Evolutionary conservation across 1,140 invertebrate genomes (phyloP).

Genomic region (Nymphalis io): DNA sequence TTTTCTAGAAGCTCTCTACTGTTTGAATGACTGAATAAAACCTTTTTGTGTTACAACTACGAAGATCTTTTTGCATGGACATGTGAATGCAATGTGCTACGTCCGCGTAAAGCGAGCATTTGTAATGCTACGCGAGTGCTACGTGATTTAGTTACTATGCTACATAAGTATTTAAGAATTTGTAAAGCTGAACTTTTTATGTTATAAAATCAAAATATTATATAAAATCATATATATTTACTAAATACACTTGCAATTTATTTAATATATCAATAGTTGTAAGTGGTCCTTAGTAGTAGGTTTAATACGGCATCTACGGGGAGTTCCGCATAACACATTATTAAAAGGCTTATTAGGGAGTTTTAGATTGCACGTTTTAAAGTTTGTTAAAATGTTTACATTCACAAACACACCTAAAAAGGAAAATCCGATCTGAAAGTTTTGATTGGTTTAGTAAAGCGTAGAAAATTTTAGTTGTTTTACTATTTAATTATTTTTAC

Average conservation of each 20-base stretch:
- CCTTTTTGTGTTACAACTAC: slow-evolving; percentile 12
- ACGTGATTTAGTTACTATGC: slow-evolving; percentile 11
- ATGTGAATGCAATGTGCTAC: slow-evolving; percentile 14
- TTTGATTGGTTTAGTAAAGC: background rate
- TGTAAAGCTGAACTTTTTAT: background rate
- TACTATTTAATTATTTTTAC: background rate
- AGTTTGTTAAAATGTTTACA: slow-evolving; percentile 3
- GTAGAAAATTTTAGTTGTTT: background rate
- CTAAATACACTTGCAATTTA: background rate
- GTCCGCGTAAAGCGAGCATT: slow-evolving; percentile 3
- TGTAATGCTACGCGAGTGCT: slow-evolving; percentile 11
- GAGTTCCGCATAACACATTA: background rate
- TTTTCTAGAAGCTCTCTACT: slow-evolving; percentile 11
- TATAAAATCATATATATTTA: background rate
- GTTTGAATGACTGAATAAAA: slow-evolving; percentile 14
- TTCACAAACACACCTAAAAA: background rate
- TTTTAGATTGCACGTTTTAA: background rate
- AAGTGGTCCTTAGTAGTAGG: background rate
- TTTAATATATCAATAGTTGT: background rate
- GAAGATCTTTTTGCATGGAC: background rate
- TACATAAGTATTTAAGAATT: slow-evolving; percentile 6
- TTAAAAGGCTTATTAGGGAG: background rate
- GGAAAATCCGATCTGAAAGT: slow-evolving; percentile 1
- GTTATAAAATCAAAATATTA: background rate
- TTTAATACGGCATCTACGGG: background rate